phyloP scores from a whole-genome alignment of 2,888 invertebrate species.

The Leistus spinibarbis region DNA sequence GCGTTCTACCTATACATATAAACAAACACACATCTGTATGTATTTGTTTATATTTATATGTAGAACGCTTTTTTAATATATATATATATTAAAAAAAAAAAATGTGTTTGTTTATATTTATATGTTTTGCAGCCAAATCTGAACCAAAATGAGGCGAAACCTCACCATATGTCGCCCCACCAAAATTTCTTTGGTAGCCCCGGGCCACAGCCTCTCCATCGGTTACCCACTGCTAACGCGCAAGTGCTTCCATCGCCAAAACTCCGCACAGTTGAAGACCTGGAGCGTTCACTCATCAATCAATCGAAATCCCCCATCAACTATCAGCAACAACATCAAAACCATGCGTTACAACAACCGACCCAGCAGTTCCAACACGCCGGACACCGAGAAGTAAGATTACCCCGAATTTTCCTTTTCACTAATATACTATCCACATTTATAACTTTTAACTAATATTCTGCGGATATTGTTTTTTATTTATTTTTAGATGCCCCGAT shows the following conservation, averaged over 20 bases:
- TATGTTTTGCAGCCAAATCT: not conserved
- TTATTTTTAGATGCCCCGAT: slow-evolving; percentile 50
- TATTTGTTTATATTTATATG: too few relatives aligned
- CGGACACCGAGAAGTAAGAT: not conserved
- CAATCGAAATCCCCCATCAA: slow-evolving; percentile 46
- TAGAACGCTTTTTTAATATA: too few relatives aligned
- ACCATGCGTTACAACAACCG: slow-evolving; percentile 48
- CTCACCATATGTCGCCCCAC: not conserved
- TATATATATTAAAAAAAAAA: not conserved
- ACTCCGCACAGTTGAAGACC: slow-evolving; percentile 74
- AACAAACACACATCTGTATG: too few relatives aligned
- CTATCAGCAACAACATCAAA: slow-evolving; percentile 43
- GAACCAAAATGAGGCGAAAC: not conserved
- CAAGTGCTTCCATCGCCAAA: slow-evolving; percentile 52
- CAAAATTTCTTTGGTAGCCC: not conserved
- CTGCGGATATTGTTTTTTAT: too few relatives aligned
- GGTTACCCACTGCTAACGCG: slow-evolving; percentile 27
- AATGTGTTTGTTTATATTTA: not conserved
- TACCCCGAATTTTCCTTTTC: slow-evolving; percentile 27
- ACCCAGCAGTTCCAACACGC: not conserved
- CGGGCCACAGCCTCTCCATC: not conserved
- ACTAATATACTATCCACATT: too few relatives aligned
- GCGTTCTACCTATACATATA: too few relatives aligned
- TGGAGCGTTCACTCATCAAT: slow-evolving; percentile 71
- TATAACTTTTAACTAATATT: too few relatives aligned